These are phyloP conservation scores for Tenodera sinensis DNA, from an alignment of 2,888 invertebrate species.

Conservation along the genomic window DNA sequence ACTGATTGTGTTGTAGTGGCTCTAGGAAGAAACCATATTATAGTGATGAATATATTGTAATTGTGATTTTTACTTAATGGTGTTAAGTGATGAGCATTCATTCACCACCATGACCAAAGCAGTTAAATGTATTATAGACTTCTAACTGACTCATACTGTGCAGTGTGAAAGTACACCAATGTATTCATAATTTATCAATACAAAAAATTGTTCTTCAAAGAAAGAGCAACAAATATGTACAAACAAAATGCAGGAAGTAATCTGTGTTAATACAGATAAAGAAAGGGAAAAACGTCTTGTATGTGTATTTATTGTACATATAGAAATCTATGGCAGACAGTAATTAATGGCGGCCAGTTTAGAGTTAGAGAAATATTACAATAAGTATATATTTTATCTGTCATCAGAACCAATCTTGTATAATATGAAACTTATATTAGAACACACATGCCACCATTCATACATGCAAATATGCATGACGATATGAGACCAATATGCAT, in stretches of 20 bases:
- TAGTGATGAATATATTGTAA: background rate
- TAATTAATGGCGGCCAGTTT: constrained; percentile 31
- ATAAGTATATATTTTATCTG: constrained; percentile 31
- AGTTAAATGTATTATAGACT: constrained; percentile 11
- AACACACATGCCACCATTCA: constrained; percentile 24
- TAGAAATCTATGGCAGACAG: constrained; percentile 30
- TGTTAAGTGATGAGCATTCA: background rate
- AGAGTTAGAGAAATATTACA: constrained; percentile 26
- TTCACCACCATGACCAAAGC: constrained; percentile 21
- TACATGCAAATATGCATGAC: constrained; percentile 28
- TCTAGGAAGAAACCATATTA: background rate
- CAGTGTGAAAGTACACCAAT: background rate
- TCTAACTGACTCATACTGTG: background rate
- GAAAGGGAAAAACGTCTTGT: constrained; percentile 17
- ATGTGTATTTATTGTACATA: constrained; percentile 33
- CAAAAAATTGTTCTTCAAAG: background rate
- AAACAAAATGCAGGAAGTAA: constrained; percentile 13
- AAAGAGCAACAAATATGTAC: constrained; percentile 3
- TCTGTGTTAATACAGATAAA: constrained; percentile 9
- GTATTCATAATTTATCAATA: background rate
- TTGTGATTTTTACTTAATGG: background rate
- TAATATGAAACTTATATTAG: constrained; percentile 8
- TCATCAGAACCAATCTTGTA: constrained; percentile 30
- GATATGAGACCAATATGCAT: constrained; percentile 21
- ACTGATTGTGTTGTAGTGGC: background rate